A percentile compares a stretch with the other conserved stretches of the same genome.
These are phyloP conservation scores for Carcinoscorpius rotundicauda DNA, from an alignment of 1,140 invertebrate species.

Conservation along the genomic window DNA sequence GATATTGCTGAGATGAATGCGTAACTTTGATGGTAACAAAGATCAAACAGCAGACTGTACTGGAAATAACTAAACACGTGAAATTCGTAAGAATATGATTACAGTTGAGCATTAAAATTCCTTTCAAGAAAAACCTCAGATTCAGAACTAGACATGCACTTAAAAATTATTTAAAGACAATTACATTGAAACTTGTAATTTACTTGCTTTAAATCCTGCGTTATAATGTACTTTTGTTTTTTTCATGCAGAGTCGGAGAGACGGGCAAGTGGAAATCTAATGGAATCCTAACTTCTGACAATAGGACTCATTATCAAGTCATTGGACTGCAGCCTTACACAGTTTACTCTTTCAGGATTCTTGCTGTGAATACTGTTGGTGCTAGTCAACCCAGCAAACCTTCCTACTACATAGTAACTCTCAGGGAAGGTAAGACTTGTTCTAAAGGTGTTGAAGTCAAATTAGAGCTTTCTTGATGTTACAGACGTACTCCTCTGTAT, in stretches of 20 bases:
- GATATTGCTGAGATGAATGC: too few relatives aligned
- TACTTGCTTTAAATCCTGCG: not conserved
- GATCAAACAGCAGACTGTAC: too few relatives aligned
- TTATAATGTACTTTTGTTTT: slow-evolving; percentile 7
- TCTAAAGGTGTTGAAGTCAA: not conserved
- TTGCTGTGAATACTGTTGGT: slow-evolving; percentile 56
- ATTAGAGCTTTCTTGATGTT: not conserved
- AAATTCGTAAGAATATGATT: too few relatives aligned
- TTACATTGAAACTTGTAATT: not conserved
- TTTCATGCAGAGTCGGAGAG: slow-evolving; percentile 30
- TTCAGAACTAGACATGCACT: too few relatives aligned
- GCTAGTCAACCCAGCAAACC: slow-evolving; percentile 52
- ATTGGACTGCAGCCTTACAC: slow-evolving; percentile 53
- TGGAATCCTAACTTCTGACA: slow-evolving; percentile 48
- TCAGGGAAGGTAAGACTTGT: slow-evolving; percentile 51
- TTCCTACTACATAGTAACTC: slow-evolving; percentile 61
- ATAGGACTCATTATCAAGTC: slow-evolving; percentile 44
- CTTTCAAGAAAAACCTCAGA: too few relatives aligned
- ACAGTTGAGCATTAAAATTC: too few relatives aligned
- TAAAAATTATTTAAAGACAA: too few relatives aligned
- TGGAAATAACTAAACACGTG: too few relatives aligned
- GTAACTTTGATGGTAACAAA: too few relatives aligned
- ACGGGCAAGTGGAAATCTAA: slow-evolving; percentile 33
- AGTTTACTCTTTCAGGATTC: slow-evolving; percentile 58
- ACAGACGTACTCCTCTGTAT: not conserved